phyloP scores from a whole-genome alignment of 1,140 invertebrate genomes.

The Dermatophagoides farinae region DNA sequence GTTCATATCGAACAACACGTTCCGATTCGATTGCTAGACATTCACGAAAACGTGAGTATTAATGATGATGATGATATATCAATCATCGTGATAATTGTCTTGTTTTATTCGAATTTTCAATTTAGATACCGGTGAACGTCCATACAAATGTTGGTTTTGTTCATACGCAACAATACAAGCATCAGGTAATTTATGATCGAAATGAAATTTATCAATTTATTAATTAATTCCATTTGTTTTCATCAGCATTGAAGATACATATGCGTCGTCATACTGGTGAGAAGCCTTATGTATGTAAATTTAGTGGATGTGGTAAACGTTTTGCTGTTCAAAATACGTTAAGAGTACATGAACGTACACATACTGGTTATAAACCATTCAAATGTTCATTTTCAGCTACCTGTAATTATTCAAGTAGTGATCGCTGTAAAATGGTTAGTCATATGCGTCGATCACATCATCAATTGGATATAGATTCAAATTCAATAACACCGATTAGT shows the following conservation, averaged over 20 bases:
- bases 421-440: constrained; percentile 1
- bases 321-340: constrained; percentile 39
- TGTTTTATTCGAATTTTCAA: background rate
- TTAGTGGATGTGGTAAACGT: constrained; percentile 54
- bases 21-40: constrained; percentile 9
- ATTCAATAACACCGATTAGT: background rate
- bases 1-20: background rate
- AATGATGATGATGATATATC: no score
- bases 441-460: constrained; percentile 6
- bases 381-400: constrained; percentile 37
- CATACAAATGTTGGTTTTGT: constrained; percentile 6
- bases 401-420: constrained; percentile 4
- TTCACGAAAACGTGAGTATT: background rate
- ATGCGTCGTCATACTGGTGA: constrained; percentile 67
- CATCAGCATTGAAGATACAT: constrained; percentile 57
- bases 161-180: constrained; percentile 8
- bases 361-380: constrained; percentile 89
- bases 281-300: constrained; percentile 41
- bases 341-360: constrained; percentile 61
- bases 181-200: no score
- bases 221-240: no score
- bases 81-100: background rate
- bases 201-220: no score
- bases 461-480: background rate
- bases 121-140: background rate